These are phyloP conservation scores for Goniozus legneri DNA, from an alignment of 1,140 invertebrate species.

Conservation along the genomic window DNA sequence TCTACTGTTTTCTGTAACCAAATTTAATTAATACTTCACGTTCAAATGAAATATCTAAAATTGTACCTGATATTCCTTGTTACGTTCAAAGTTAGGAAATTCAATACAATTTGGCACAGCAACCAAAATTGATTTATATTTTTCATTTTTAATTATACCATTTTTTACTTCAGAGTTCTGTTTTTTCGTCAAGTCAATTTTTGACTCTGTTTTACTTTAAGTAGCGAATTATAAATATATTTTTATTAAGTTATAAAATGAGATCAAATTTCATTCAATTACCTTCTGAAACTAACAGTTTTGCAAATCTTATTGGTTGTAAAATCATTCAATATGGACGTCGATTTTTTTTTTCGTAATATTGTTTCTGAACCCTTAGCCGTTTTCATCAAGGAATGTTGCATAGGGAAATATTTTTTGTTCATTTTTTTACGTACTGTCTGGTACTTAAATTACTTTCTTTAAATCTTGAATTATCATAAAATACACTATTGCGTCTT, in stretches of 20 bases:
- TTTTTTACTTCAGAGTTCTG: background rate
- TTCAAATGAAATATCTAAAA: background rate
- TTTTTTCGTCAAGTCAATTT: background rate
- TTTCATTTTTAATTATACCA: slow-evolving; percentile 12
- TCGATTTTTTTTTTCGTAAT: no score
- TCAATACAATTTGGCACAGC: slow-evolving; percentile 25
- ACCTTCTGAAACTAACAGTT: background rate
- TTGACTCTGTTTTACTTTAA: background rate
- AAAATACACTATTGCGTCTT: no score
- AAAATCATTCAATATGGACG: background rate
- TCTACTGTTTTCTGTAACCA: slow-evolving; percentile 29
- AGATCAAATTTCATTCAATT: background rate
- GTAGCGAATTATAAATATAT: background rate
- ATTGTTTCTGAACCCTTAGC: no score
- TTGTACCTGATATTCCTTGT: slow-evolving; percentile 26
- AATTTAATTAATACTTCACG: slow-evolving; percentile 1
- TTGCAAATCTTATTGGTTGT: background rate
- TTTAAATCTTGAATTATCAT: no score
- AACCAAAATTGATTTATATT: slow-evolving; percentile 18
- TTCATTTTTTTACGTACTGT: no score
- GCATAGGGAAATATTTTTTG: no score
- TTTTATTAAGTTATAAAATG: background rate
- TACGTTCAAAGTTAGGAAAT: slow-evolving; percentile 34
- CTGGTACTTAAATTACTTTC: no score
- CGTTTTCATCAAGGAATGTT: no score